Percentiles rank a stretch among this genome's conserved stretches.
Evolutionary conservation across 2,888 invertebrate genomes (phyloP).

Genomic region (Parelbella ahira): DNA sequence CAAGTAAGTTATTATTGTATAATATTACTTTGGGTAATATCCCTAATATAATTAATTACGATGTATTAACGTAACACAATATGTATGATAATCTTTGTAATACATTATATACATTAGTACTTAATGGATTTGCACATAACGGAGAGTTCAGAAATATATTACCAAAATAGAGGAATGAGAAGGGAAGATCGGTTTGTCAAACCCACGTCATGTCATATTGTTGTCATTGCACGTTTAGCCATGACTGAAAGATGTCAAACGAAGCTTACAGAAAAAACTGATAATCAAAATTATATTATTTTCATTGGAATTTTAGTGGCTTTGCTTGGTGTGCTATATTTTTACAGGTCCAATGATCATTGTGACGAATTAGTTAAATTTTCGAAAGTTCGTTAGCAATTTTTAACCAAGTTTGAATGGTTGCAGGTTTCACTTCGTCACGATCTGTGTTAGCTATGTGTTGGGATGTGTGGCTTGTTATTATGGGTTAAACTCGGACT

Average conservation of each 20-base stretch:
- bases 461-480: conserved; percentile 77
- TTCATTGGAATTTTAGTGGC: conserved; percentile 59
- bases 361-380: conserved; percentile 13
- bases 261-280: conserved; percentile 67
- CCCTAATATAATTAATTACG: too few relatives aligned
- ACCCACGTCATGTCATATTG: too few relatives aligned
- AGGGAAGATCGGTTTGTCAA: too few relatives aligned
- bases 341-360: conserved; percentile 55
- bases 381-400: conserved; percentile 10
- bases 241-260: conserved; percentile 79
- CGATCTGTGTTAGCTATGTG: conserved; percentile 67
- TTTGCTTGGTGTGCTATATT: conserved; percentile 61
- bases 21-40: too few relatives aligned
- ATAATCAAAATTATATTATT: conserved; percentile 73
- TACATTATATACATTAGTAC: too few relatives aligned
- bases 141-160: too few relatives aligned
- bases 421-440: conserved; percentile 70
- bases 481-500: conserved; percentile 59
- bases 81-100: too few relatives aligned
- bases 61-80: too few relatives aligned
- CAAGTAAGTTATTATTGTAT: too few relatives aligned
- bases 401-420: conserved; percentile 24
- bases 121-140: too few relatives aligned
- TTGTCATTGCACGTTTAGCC: conserved; percentile 65
- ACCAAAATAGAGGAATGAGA: too few relatives aligned